Conservation (phyloP, 2,888 invertebrate genomes). For the Acrobasis consociella region DNA sequence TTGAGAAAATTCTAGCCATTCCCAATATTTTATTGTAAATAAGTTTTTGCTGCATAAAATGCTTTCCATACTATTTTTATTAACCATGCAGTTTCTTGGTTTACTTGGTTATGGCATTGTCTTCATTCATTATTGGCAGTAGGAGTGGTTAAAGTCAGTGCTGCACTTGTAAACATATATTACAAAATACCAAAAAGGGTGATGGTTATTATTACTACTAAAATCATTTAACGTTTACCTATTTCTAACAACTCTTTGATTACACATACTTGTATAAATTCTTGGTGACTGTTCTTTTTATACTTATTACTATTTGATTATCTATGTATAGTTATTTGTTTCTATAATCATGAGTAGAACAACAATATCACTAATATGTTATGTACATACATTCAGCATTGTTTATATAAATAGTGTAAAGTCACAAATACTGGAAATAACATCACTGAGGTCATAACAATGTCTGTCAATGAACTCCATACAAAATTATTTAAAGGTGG, state of each 20-base stretch:
- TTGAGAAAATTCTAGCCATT: neutral
- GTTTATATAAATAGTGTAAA: neutral
- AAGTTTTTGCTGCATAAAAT: constrained; percentile 1
- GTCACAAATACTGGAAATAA: too few species aligned
- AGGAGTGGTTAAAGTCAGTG: constrained; percentile 41
- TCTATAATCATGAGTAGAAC: neutral
- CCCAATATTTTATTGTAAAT: neutral
- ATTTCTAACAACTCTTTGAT: neutral
- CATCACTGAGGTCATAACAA: too few species aligned
- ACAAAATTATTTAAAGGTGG: too few species aligned
- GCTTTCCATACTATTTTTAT: neutral
- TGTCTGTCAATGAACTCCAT: too few species aligned
- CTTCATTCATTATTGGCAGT: neutral
- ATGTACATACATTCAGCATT: neutral
- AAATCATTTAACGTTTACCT: constrained; percentile 13
- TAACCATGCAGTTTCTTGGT: neutral
- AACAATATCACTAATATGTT: neutral
- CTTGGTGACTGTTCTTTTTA: neutral
- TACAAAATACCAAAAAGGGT: constrained; percentile 38
- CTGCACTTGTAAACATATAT: constrained; percentile 34
- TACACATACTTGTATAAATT: neutral
- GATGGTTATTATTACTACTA: constrained; percentile 37
- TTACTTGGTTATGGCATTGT: neutral
- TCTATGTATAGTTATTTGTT: neutral
- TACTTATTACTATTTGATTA: neutral